Base-by-base conservation (phyloP, 2,888 invertebrate species). In the Philaethria dido region DNA sequence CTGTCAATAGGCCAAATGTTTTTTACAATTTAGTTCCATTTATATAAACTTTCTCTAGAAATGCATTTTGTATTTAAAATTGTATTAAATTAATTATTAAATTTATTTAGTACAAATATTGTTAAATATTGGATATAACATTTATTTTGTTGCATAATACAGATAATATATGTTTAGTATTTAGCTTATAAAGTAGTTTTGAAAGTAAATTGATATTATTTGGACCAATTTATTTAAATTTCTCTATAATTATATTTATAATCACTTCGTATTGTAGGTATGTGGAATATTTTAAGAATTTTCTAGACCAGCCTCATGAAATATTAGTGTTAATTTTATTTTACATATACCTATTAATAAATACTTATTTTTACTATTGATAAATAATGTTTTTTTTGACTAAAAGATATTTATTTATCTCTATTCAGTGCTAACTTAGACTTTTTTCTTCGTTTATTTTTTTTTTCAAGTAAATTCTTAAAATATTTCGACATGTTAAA, bases 1-100 rank as follows among this genome's bases (percentile, higher is more conserved):
- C 55, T 55, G 36, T 33, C 55, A 39, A 55, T 42, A 57, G 22
- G 39, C 57, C 57, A 57, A 57, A 57, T 16, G 2, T 20, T 39
- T 42, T 22, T 9, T 16, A n/a, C 1, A 42, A 5, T 13, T 42
- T 22, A 22, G 8, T 52, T 25, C 11, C 0, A n/a, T n/a, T 57
- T 5, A n/a, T 42, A 20, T 57, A 22, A 39, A 20, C 5, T 22
- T 16, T 9, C 1, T n/a, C 9, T 33, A 50, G n/a, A n/a, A 11
- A 16, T 5, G 52, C 16, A 16, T 29, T 29, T 11, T 33, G 11
- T 16, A 52, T 52, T 52, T 3, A n/a, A 29, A 11, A 9, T 29
- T 29, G 1, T n/a, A n/a, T 9, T n/a, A 50, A 25, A 2, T 50
- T 4, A 25, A 13, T 5, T 47, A 13, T 20, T 22, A 8, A 14